Conservation (phyloP, 2,113 vertebrate species). For the Stigmatopora nigra region DNA sequence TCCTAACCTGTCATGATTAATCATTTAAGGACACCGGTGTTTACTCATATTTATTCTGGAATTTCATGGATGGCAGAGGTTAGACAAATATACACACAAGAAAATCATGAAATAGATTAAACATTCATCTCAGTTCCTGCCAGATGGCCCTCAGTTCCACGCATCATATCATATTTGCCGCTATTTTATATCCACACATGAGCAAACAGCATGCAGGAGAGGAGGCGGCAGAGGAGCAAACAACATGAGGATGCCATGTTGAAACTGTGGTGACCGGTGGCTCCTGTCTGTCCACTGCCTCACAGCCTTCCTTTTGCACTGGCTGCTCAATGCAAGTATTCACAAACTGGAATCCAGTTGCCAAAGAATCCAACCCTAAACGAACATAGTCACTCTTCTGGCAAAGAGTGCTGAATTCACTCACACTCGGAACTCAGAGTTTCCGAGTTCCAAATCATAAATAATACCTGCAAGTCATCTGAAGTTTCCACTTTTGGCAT, state of each 20-base stretch:
- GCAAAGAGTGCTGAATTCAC: slow-evolving; percentile 49
- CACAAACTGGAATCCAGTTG: slow-evolving; percentile 62
- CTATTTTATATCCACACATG: slow-evolving; percentile 57
- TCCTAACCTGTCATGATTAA: slow-evolving; percentile 21
- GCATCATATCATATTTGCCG: slow-evolving; percentile 60
- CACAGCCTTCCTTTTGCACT: slow-evolving; percentile 42
- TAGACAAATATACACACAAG: slow-evolving; percentile 34
- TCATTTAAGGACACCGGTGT: slow-evolving; percentile 14
- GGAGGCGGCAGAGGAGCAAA: slow-evolving; percentile 53
- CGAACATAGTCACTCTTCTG: slow-evolving; percentile 65
- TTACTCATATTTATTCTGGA: slow-evolving; percentile 7
- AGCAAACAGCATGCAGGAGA: slow-evolving; percentile 62
- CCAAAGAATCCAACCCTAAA: slow-evolving; percentile 55
- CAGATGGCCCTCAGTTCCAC: slow-evolving; percentile 46
- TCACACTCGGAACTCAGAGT: slow-evolving; percentile 1
- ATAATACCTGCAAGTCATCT: background rate
- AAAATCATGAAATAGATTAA: slow-evolving; percentile 37
- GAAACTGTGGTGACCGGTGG: slow-evolving; percentile 65
- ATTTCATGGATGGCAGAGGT: slow-evolving; percentile 30
- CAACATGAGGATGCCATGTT: slow-evolving; percentile 60
- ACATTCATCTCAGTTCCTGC: slow-evolving; percentile 31
- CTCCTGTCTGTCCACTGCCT: slow-evolving; percentile 63
- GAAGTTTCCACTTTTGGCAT: background rate
- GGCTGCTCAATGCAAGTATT: slow-evolving; percentile 68
- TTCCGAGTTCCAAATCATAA: slow-evolving; percentile 1